Percentiles rank a stretch among this genome's conserved stretches.
Evolutionary conservation across 2,888 invertebrate species (phyloP).

Genomic region (Hyposoter dolosus): DNA sequence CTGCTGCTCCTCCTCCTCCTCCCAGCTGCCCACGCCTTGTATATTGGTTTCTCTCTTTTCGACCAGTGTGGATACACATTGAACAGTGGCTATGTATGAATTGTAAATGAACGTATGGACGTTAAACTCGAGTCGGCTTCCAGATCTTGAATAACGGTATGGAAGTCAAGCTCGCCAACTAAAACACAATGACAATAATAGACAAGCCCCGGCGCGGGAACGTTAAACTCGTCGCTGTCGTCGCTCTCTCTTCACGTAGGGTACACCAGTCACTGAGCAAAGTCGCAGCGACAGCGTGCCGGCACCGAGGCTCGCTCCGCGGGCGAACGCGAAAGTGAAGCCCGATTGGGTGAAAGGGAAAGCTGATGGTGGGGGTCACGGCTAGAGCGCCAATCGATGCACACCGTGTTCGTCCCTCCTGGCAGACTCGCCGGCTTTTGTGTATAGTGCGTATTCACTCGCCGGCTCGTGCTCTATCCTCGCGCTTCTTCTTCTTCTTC

Average conservation of each 20-base stretch:
- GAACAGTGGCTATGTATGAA: not conserved
- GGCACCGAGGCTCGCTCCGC: slow-evolving; percentile 77
- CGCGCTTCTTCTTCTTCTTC: slow-evolving; percentile 63
- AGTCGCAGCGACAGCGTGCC: slow-evolving; percentile 71
- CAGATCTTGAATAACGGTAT: slow-evolving; percentile 62
- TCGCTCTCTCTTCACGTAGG: slow-evolving; percentile 68
- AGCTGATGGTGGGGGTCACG: slow-evolving; percentile 84
- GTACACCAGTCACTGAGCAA: slow-evolving; percentile 71
- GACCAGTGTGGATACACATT: slow-evolving; percentile 22
- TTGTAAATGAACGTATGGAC: not conserved
- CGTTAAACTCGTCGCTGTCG: slow-evolving; percentile 65
- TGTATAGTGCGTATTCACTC: slow-evolving; percentile 63
- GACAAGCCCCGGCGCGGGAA: slow-evolving; percentile 65
- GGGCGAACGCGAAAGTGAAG: slow-evolving; percentile 84
- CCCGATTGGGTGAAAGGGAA: slow-evolving; percentile 85
- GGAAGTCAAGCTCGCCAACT: slow-evolving; percentile 46
- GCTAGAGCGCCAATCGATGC: slow-evolving; percentile 84
- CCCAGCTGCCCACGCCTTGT: slow-evolving; percentile 4
- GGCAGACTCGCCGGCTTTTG: slow-evolving; percentile 67
- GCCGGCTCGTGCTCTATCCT: slow-evolving; percentile 59
- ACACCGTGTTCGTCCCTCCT: slow-evolving; percentile 78
- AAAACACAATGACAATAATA: slow-evolving; percentile 67
- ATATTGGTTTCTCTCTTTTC: slow-evolving; percentile 1
- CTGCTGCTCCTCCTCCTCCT: slow-evolving; percentile 1
- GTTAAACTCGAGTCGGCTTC: slow-evolving; percentile 10